Evolutionary conservation across 2,797 vertebrate species (phyloP).

Genomic region (Acestrorhynchus altus): DNA sequence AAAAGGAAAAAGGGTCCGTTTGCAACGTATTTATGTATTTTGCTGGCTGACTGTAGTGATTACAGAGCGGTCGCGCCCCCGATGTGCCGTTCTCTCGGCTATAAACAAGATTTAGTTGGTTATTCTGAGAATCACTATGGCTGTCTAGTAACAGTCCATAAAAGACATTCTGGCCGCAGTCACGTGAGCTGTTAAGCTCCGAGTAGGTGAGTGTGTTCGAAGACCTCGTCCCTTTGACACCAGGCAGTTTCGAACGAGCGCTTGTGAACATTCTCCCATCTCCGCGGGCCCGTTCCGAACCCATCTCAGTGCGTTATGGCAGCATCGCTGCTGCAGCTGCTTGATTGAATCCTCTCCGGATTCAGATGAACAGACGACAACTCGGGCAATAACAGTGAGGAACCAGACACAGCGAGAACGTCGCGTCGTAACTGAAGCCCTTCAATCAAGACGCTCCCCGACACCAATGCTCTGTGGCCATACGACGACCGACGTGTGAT

Average conservation of each 20-base stretch:
- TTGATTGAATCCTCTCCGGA: background rate
- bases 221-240: background rate
- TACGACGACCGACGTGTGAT: too few species aligned
- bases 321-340: background rate
- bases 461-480: too few species aligned
- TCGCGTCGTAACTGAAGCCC: background rate
- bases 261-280: slow-evolving; percentile 10
- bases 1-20: background rate
- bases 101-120: slow-evolving; percentile 41
- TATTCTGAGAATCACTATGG: slow-evolving; percentile 20
- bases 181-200: background rate
- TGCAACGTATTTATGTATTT: slow-evolving; percentile 17
- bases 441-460: background rate
- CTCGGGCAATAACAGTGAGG: background rate
- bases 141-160: slow-evolving; percentile 1
- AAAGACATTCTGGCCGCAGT: background rate
- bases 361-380: background rate
- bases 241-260: background rate
- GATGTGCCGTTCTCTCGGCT: slow-evolving; percentile 13
- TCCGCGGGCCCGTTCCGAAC: background rate
- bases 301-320: background rate
- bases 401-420: background rate
- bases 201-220: background rate
- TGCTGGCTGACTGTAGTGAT: slow-evolving; percentile 9
- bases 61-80: background rate